Base-by-base conservation (phyloP, 2,113 vertebrate genomes). In the Hippocampus barbouri region DNA sequence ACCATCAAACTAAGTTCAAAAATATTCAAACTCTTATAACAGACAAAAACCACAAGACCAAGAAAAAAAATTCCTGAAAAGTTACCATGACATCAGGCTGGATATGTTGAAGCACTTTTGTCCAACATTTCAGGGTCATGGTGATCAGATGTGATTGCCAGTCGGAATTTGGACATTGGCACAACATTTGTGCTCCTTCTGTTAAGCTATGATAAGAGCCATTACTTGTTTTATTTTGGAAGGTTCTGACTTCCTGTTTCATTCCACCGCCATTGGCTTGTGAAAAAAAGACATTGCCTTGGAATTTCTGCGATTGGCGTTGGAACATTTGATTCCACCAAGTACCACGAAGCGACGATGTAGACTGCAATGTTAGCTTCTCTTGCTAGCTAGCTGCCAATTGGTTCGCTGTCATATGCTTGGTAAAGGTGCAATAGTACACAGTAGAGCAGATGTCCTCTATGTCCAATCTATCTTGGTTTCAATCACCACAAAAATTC, bases 1-100 rank as follows among this genome's bases (percentile, higher is more conserved):
- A 27, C 1, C 6, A 0, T 65, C 78, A 66, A 69, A n/a, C n/a
- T 69, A 64, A 10, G 38, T 10, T 45, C 9, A 64, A 71, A 82
- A 60, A 57, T 57, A 4, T 25, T 23, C 53, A 38, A 38, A 56
- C 20, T n/a, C 53, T 56, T n/a, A n/a, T 9, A 11, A 9, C 21
- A 56, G 45, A 45, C 43, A 45, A 2, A 0, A 45, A 45, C 34
- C 34, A 45, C 11, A 47, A 21, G 6, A 25, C 8, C 23, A 59
- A 27, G 5, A 56, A 56, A 56, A 23, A n/a, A 10, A 10, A 7
- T 16, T 5, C 30, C 30, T 4, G 27, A 27, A 27, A 54, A 49
- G 16, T 20, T 51, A 51, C 6, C 18, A 21, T 21, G 16, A 21
- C 16, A 20, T 51, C 8, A 51, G 49, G 1, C 53, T 4, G 53